phyloP scores from a whole-genome alignment of 1,140 invertebrate species.

The Meloidogyne chitwoodi region DNA sequence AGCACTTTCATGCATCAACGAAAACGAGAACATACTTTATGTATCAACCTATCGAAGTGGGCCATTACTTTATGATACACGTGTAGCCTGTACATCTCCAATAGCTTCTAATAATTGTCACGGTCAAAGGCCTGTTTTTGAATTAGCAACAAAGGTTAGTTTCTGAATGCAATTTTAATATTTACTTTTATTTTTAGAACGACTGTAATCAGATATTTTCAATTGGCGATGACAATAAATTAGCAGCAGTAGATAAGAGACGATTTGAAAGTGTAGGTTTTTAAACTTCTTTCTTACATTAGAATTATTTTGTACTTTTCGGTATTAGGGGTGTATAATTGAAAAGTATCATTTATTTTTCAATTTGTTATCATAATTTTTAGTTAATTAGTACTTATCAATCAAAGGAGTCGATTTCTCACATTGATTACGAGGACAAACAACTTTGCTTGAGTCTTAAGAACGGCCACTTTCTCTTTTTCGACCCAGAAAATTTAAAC shows the following conservation, averaged over 20 bases:
- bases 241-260: slow-evolving; percentile 14
- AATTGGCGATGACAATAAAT: slow-evolving; percentile 13
- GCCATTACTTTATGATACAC: slow-evolving; percentile 26
- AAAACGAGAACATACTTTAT: slow-evolving; percentile 23
- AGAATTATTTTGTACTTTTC: too few relatives aligned
- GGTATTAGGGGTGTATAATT: too few relatives aligned
- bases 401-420: neutral
- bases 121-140: slow-evolving; percentile 5
- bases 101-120: neutral
- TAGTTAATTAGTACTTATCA: neutral
- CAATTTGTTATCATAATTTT: neutral
- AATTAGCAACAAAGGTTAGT: slow-evolving; percentile 18
- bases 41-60: slow-evolving; percentile 21
- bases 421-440: slow-evolving; percentile 11
- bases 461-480: slow-evolving; percentile 2
- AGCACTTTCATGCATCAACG: slow-evolving; percentile 18
- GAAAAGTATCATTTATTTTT: neutral
- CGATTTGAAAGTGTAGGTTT: neutral
- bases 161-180: neutral
- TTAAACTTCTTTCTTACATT: neutral
- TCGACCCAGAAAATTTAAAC: neutral
- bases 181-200: neutral
- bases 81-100: slow-evolving; percentile 8
- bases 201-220: slow-evolving; percentile 8
- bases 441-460: slow-evolving; percentile 10